Conservation (phyloP, 2,888 invertebrate genomes). For the Pseudolycoriella hygida region DNA sequence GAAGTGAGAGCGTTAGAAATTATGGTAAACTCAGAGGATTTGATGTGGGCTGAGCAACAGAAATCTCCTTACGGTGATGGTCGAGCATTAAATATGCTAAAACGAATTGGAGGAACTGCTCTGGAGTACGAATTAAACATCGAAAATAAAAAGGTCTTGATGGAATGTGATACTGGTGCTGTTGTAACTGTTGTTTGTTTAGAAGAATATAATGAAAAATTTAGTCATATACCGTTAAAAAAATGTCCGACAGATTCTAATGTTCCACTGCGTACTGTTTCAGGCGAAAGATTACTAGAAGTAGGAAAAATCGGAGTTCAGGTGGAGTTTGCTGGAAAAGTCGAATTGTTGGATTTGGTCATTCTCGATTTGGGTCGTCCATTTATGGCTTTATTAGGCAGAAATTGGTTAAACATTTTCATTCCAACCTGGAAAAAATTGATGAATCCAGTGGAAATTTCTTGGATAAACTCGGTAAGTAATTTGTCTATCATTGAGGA, state of each 20-base stretch:
- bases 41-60: no score
- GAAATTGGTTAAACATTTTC: neutral
- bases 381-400: neutral
- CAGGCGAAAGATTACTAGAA: neutral
- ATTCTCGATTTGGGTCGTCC: neutral
- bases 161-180: neutral
- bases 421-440: neutral
- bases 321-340: neutral
- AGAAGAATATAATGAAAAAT: neutral
- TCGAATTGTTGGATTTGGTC: neutral
- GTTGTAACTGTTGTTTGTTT: neutral
- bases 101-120: no score
- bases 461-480: no score
- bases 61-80: no score
- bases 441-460: neutral
- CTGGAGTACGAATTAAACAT: no score
- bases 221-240: no score
- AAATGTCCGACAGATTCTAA: neutral
- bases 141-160: no score
- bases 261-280: neutral
- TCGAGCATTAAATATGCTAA: no score
- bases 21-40: no score
- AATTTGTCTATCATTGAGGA: neutral
- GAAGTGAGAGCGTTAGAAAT: no score
- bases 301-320: neutral